Conservation (phyloP, 1,140 invertebrate species). For the Drosophila ambigua region DNA sequence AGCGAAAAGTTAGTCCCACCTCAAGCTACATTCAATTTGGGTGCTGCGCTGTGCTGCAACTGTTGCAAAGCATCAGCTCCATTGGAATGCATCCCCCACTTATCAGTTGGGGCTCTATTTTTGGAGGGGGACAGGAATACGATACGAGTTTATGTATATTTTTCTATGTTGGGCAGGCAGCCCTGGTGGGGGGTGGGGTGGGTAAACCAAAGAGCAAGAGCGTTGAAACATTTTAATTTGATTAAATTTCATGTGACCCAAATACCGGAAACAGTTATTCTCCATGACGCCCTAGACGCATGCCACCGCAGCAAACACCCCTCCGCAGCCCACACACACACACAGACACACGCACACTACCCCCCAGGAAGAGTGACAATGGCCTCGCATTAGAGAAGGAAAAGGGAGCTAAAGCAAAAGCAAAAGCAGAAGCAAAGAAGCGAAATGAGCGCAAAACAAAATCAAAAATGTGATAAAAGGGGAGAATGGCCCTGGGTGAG, state of each 20-base stretch:
- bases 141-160: slow-evolving; percentile 2
- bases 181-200: neutral
- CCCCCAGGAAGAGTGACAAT: slow-evolving; percentile 60
- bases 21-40: slow-evolving; percentile 69
- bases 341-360: slow-evolving; percentile 6
- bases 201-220: slow-evolving; percentile 10
- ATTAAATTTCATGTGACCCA: slow-evolving; percentile 83
- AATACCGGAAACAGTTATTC: slow-evolving; percentile 82
- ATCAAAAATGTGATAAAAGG: slow-evolving; percentile 50
- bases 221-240: slow-evolving; percentile 80
- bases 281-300: slow-evolving; percentile 67
- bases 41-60: slow-evolving; percentile 39
- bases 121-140: no score
- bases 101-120: neutral
- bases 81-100: slow-evolving; percentile 21
- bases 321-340: neutral
- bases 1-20: slow-evolving; percentile 29
- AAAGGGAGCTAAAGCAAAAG: slow-evolving; percentile 17
- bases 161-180: slow-evolving; percentile 13
- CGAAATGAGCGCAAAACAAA: slow-evolving; percentile 52
- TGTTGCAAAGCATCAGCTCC: slow-evolving; percentile 52
- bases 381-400: slow-evolving; percentile 60
- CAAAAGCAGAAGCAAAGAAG: slow-evolving; percentile 27
- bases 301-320: slow-evolving; percentile 43
- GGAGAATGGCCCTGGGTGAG: neutral